A percentile compares a stretch with the other conserved stretches of the same genome.
Conservation (phyloP, 2,888 invertebrate genomes). For the Hoplodrina ambigua region DNA sequence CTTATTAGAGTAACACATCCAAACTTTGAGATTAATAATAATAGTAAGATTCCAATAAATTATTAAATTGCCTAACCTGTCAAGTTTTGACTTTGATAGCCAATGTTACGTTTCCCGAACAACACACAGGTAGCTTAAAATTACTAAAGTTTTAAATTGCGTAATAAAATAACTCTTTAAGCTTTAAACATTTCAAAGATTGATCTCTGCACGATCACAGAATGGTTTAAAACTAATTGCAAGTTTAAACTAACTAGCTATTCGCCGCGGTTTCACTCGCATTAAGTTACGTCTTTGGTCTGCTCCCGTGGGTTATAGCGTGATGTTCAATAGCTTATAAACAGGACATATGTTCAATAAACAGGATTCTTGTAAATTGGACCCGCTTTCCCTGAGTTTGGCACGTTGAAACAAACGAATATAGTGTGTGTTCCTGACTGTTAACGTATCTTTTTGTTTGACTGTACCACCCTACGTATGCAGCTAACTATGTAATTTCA, state of each 20-base stretch:
- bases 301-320: no score
- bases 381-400: no score
- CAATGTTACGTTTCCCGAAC: background rate
- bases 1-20: no score
- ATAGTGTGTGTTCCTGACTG: no score
- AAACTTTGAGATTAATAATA: no score
- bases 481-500: constrained; percentile 39
- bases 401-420: no score
- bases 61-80: background rate
- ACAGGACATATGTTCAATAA: no score
- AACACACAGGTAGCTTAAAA: background rate
- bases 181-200: background rate
- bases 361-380: no score
- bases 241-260: no score
- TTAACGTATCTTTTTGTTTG: constrained; percentile 1
- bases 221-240: background rate
- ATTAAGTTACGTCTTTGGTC: no score
- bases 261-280: no score
- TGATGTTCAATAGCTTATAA: no score
- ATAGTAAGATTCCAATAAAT: background rate
- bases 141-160: background rate
- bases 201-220: background rate
- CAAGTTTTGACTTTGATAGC: background rate
- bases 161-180: background rate
- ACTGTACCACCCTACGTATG: constrained; percentile 22